A percentile compares a stretch with the other conserved stretches of the same genome.
phyloP scores from a whole-genome alignment of 2,113 vertebrate genomes.

The Triplophysa siluroides region DNA sequence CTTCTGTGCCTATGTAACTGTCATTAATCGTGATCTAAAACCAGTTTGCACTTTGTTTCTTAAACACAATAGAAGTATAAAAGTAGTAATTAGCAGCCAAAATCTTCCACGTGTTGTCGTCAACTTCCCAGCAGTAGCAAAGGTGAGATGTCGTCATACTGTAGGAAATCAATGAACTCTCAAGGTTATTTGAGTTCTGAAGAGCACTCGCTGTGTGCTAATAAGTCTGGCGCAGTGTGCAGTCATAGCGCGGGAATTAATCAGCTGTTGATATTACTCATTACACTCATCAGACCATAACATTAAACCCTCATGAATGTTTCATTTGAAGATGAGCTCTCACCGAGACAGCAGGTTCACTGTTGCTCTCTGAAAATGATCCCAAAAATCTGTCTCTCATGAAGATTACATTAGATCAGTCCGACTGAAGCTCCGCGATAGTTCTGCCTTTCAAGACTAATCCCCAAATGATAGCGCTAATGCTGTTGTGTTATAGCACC shows the following conservation, averaged over 20 bases:
- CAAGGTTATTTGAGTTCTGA: slow-evolving; percentile 43
- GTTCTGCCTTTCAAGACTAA: slow-evolving; percentile 41
- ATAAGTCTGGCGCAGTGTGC: slow-evolving; percentile 37
- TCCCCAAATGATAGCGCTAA: slow-evolving; percentile 30
- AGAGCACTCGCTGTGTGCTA: slow-evolving; percentile 37
- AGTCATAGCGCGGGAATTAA: slow-evolving; percentile 28
- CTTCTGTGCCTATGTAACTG: no score
- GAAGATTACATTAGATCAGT: slow-evolving; percentile 27
- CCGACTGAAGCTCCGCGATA: slow-evolving; percentile 12
- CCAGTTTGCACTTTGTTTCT: background rate
- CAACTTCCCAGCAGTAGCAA: slow-evolving; percentile 17
- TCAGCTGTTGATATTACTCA: slow-evolving; percentile 22
- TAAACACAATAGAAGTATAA: background rate
- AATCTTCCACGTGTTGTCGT: background rate
- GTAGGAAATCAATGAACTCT: slow-evolving; percentile 43
- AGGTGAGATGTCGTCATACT: slow-evolving; percentile 8
- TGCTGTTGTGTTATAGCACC: slow-evolving; percentile 20
- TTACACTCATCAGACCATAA: slow-evolving; percentile 18
- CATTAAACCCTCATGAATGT: slow-evolving; percentile 30
- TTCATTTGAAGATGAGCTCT: slow-evolving; percentile 23
- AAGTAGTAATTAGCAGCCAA: background rate
- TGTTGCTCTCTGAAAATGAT: slow-evolving; percentile 5
- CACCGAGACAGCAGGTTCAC: slow-evolving; percentile 15
- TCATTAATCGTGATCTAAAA: background rate
- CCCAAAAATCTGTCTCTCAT: slow-evolving; percentile 14